Evolutionary conservation across 2,888 invertebrate genomes (phyloP), one percentile per base, ranked within the genome.

Genomic region (Drosophila algonquin): DNA sequence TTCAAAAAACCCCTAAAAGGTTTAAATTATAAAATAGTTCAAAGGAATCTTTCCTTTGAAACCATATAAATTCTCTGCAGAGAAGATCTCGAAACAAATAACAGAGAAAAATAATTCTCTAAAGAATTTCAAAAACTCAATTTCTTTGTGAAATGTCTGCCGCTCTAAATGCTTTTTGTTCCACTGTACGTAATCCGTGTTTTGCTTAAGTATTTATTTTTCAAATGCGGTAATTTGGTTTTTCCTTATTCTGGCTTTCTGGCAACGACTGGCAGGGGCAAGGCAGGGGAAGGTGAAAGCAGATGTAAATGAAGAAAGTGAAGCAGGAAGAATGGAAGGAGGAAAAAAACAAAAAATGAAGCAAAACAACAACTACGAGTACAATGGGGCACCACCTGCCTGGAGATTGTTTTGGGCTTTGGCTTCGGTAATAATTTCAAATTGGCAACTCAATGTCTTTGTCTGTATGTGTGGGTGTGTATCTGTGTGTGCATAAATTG

Each of bases 141-240:
- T 24, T 24, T 24, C 5, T 3, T 24, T 5, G 24, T 24, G 5
- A 5, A 30, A 30, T 30, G 2, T 30, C 2, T 30, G 30, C 30
- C 8, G 7, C 7, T n/a, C 0, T 18, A 45, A 4, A 1, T 24
- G 1, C n/a, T 3, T n/a, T 44, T n/a, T 9, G 21, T 7, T 30
- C 57, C 71, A 72, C 65, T 72, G 72, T 59, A 46, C 32, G 47
- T 64, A 65, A 65, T 71, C 69, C 55, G 24, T 16, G 30, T 53
- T 53, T 40, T 55, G 47, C 56, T 62, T 35, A 21, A 44, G 52
- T 57, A 72, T 72, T 72, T 74, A 61, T 71, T 65, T 69, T 76
- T 62, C 71, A 74, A 79, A 81, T 81, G 87, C 85, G 81, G 82
- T 76, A 84, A 87, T 81, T 87, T 84, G 74, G 85, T 63, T 74